A percentile compares a stretch with the other conserved stretches of the same genome.
phyloP scores from a whole-genome alignment of 2,888 invertebrate genomes.

The Pseudococcus jackbeardsleyi region DNA sequence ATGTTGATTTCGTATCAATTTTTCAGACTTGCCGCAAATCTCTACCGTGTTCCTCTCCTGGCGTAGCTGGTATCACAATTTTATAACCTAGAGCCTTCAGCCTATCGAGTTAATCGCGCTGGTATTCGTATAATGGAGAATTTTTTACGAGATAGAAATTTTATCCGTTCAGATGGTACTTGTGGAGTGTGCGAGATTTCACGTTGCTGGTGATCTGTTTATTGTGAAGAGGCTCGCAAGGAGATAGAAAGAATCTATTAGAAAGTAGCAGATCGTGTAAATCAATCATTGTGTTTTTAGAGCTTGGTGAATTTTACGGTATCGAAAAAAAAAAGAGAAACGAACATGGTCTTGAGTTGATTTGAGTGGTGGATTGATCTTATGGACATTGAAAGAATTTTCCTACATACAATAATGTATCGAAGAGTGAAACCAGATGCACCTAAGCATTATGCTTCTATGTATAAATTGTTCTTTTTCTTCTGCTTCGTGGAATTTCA shows the following conservation, averaged over 20 bases:
- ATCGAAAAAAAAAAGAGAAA: too few species aligned
- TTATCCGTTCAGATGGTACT: not conserved
- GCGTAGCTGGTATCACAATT: not conserved
- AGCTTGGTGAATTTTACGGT: too few species aligned
- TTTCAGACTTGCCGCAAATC: conserved; percentile 43
- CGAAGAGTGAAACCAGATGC: too few species aligned
- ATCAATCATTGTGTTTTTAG: not conserved
- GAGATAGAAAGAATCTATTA: not conserved
- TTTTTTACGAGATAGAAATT: not conserved
- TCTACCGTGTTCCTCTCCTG: too few species aligned
- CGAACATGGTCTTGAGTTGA: too few species aligned
- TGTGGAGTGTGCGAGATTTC: not conserved
- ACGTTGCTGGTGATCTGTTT: not conserved
- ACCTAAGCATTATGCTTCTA: too few species aligned
- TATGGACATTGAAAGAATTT: too few species aligned
- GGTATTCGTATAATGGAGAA: not conserved
- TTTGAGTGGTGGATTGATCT: too few species aligned
- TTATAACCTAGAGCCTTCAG: not conserved
- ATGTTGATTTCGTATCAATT: conserved; percentile 60
- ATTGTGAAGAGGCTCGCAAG: not conserved
- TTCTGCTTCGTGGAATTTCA: too few species aligned
- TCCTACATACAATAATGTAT: too few species aligned
- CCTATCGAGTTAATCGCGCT: conserved; percentile 2
- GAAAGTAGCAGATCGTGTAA: not conserved
- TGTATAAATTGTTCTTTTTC: too few species aligned